These are phyloP conservation scores for Neria commutata DNA, from an alignment of 2,888 invertebrate genomes.

Conservation along the genomic window DNA sequence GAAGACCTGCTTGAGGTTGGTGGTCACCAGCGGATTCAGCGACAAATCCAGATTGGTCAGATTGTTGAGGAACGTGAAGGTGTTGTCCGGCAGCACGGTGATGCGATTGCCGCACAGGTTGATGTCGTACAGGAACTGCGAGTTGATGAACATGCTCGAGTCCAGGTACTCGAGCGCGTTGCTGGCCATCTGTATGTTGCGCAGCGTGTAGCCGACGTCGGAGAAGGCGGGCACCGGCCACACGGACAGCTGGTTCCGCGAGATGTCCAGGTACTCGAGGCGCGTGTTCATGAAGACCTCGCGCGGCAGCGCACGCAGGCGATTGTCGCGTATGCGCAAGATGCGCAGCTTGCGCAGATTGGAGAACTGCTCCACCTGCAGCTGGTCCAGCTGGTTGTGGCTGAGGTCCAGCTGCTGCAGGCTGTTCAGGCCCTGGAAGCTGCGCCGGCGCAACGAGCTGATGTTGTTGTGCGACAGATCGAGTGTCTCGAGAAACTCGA, in stretches of 20 bases:
- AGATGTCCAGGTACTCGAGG: conserved; percentile 80
- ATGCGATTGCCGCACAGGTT: conserved; percentile 82
- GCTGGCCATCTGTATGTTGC: conserved; percentile 77
- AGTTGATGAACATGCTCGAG: conserved; percentile 84
- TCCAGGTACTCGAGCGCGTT: conserved; percentile 87
- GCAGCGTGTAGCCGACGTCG: conserved; percentile 79
- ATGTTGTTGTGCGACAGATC: conserved; percentile 78
- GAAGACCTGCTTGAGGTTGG: conserved; percentile 86
- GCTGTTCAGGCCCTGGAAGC: conserved; percentile 76
- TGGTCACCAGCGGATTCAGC: conserved; percentile 78
- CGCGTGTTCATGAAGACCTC: conserved; percentile 81
- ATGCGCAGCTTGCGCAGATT: conserved; percentile 76
- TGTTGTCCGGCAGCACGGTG: conserved; percentile 85
- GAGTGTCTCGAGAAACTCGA: conserved; percentile 74
- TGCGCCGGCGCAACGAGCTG: conserved; percentile 73
- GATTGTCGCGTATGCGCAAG: conserved; percentile 75
- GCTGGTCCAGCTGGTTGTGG: conserved; percentile 74
- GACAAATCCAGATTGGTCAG: conserved; percentile 81
- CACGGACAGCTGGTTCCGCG: conserved; percentile 77
- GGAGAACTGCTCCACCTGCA: conserved; percentile 81
- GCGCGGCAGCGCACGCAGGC: conserved; percentile 74
- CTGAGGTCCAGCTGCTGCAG: conserved; percentile 82
- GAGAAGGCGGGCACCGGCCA: conserved; percentile 79
- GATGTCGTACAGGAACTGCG: conserved; percentile 77
- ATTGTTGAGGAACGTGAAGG: conserved; percentile 81